phyloP scores from a whole-genome alignment of 2,888 invertebrate species.

The Temnothorax unifasciatus region DNA sequence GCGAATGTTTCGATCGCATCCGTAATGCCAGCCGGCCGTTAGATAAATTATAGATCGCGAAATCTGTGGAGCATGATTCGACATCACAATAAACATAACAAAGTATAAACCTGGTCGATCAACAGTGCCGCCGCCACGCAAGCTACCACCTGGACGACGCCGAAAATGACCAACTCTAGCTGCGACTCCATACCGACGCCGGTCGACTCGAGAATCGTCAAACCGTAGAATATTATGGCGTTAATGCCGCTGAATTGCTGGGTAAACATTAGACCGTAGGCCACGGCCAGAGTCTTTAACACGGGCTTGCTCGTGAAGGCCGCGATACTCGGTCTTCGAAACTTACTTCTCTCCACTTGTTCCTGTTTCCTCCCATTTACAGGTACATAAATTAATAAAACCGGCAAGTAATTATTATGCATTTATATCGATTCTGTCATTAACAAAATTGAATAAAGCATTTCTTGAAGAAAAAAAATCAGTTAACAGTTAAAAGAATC shows the following conservation, averaged over 20 bases:
- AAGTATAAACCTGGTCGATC: slow-evolving; percentile 89
- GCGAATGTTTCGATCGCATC: slow-evolving; percentile 58
- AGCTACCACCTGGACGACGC: slow-evolving; percentile 86
- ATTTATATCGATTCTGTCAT: neutral
- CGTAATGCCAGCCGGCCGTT: slow-evolving; percentile 19
- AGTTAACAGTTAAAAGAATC: neutral
- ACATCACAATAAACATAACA: slow-evolving; percentile 25
- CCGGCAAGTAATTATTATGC: neutral
- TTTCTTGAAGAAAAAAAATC: neutral
- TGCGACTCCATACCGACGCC: slow-evolving; percentile 87
- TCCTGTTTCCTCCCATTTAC: slow-evolving; percentile 46
- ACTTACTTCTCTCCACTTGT: slow-evolving; percentile 50
- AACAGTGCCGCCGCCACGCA: slow-evolving; percentile 91
- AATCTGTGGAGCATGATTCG: slow-evolving; percentile 32
- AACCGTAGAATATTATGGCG: slow-evolving; percentile 93
- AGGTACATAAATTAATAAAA: neutral
- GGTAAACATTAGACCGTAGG: slow-evolving; percentile 93
- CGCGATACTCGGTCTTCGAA: slow-evolving; percentile 69
- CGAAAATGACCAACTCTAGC: slow-evolving; percentile 89
- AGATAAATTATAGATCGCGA: slow-evolving; percentile 49
- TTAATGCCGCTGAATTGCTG: slow-evolving; percentile 95
- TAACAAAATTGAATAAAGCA: neutral
- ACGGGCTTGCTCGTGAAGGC: slow-evolving; percentile 89
- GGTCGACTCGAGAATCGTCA: slow-evolving; percentile 91
- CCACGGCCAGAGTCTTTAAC: slow-evolving; percentile 90